A percentile compares a stretch with the other conserved stretches of the same genome.
These are phyloP conservation scores for Eulemur rubriventer DNA, from an alignment of 2,797 vertebrate genomes.

Conservation along the genomic window DNA sequence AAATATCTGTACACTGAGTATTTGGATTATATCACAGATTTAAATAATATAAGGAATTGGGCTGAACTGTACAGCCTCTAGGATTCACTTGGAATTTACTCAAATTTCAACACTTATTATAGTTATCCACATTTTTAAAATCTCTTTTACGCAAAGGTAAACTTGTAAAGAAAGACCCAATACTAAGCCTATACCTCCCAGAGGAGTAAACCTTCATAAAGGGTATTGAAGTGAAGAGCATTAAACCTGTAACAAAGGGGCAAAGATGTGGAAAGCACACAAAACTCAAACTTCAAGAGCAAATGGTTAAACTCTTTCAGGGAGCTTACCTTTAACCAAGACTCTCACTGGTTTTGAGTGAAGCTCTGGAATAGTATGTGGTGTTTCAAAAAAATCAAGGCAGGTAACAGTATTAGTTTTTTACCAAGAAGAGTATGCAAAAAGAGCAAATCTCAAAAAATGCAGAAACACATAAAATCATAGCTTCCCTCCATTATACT, in stretches of 20 bases:
- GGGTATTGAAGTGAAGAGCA: background rate
- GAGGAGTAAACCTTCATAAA: background rate
- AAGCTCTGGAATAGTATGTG: background rate
- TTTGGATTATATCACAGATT: background rate
- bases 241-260: background rate
- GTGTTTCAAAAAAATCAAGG: background rate
- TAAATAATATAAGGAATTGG: background rate
- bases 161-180: background rate
- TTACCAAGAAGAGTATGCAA: background rate
- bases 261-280: background rate
- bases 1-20: background rate
- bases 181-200: background rate
- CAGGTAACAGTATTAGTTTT: background rate
- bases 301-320: background rate
- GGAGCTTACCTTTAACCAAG: background rate
- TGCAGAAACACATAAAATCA: rapidly evolving
- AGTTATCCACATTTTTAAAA: background rate
- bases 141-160: conserved; percentile 24
- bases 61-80: background rate
- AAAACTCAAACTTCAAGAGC: background rate
- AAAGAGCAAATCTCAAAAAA: background rate
- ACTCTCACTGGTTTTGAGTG: background rate
- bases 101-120: background rate
- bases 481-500: background rate
- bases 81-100: background rate